phyloP scores from a whole-genome alignment of 2,888 invertebrate species.

The Ctena decussata region DNA sequence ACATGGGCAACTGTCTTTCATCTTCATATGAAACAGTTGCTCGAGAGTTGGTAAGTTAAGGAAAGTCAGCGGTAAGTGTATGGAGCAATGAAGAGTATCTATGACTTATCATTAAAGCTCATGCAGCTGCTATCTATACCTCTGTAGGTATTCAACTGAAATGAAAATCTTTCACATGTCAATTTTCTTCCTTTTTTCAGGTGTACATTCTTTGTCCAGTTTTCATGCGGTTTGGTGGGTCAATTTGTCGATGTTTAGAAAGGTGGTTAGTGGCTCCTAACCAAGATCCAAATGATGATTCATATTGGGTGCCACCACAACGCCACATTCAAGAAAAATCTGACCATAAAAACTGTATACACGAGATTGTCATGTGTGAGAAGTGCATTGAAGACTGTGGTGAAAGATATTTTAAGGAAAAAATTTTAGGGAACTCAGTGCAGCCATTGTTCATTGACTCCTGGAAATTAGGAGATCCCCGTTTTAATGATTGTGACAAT shows the following conservation, averaged over 20 bases:
- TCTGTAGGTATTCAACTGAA: too few relatives aligned
- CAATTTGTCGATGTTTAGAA: constrained; percentile 74
- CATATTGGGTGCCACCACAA: constrained; percentile 72
- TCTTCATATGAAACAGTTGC: too few relatives aligned
- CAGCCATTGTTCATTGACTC: constrained; percentile 69
- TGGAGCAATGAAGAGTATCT: too few relatives aligned
- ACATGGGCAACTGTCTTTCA: too few relatives aligned
- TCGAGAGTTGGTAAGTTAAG: too few relatives aligned
- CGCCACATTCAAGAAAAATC: constrained; percentile 26
- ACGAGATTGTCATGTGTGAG: constrained; percentile 64
- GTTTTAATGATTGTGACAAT: constrained; percentile 73
- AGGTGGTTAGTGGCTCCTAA: constrained; percentile 74
- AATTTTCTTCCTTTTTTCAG: constrained; percentile 72
- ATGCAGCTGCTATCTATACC: too few relatives aligned
- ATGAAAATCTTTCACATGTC: too few relatives aligned
- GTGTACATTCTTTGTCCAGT: constrained; percentile 78
- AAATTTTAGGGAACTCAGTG: constrained; percentile 58
- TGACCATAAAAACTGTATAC: constrained; percentile 26
- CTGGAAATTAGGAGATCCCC: constrained; percentile 76
- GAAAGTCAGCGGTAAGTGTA: too few relatives aligned
- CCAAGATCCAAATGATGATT: constrained; percentile 69
- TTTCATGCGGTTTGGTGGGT: constrained; percentile 78
- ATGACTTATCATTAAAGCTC: too few relatives aligned
- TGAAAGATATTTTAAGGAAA: constrained; percentile 68
- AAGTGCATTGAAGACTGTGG: constrained; percentile 69